Evolutionary conservation across 2,797 vertebrate species (phyloP).

Genomic region (Pelobates cultripes): DNA sequence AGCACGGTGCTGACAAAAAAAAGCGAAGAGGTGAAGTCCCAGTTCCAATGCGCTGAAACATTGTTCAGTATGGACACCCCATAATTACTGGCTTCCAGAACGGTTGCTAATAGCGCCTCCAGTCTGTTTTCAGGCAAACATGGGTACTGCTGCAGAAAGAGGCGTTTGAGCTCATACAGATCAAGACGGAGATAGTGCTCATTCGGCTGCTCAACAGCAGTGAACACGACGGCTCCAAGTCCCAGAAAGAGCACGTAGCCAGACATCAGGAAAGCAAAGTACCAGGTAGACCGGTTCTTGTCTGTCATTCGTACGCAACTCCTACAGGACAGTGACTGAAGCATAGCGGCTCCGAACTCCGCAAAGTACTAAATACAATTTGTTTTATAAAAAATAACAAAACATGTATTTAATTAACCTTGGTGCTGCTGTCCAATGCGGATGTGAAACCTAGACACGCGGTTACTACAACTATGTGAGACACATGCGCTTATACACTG

Average conservation of each 20-base stretch:
- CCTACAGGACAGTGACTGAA: conserved; percentile 76
- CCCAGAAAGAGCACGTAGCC: conserved; percentile 78
- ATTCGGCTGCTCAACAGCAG: conserved; percentile 80
- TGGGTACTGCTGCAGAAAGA: conserved; percentile 78
- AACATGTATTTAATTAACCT: no score
- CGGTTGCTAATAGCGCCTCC: conserved; percentile 84
- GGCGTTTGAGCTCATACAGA: conserved; percentile 70
- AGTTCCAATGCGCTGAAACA: conserved; percentile 91
- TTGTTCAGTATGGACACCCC: conserved; percentile 95
- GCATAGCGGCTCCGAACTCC: conserved; percentile 62
- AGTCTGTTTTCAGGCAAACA: conserved; percentile 88
- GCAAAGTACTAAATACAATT: no score
- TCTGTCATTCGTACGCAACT: conserved; percentile 78
- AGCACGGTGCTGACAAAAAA: conserved; percentile 97
- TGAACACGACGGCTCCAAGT: conserved; percentile 81
- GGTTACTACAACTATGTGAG: no score
- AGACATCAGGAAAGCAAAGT: conserved; percentile 72
- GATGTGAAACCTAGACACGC: not conserved
- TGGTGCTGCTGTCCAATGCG: not conserved
- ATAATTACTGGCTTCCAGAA: conserved; percentile 92
- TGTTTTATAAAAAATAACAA: no score
- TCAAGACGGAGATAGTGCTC: conserved; percentile 77
- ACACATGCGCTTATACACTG: not conserved
- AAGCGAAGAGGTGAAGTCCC: conserved; percentile 96
- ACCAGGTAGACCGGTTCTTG: conserved; percentile 78